A percentile compares a stretch with the other conserved stretches of the same genome.
phyloP scores from a whole-genome alignment of 37 sponge, comb jelly and placozoan genomes.

The Lycopodina hypogea region DNA sequence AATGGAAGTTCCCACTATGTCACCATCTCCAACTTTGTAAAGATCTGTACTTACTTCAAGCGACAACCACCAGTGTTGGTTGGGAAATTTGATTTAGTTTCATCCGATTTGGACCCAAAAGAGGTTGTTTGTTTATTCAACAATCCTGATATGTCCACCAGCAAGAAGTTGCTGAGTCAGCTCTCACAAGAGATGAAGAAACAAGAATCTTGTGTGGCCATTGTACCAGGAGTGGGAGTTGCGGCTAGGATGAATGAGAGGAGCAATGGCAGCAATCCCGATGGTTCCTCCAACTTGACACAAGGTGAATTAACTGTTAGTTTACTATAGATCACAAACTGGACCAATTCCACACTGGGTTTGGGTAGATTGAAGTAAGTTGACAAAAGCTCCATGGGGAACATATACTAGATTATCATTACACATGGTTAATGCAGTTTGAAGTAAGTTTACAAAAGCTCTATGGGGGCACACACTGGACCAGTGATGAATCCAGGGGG shows the following conservation, averaged over 20 bases:
- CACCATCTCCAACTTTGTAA: constrained; percentile 44
- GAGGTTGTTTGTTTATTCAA: constrained; percentile 31
- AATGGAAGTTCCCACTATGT: constrained; percentile 50
- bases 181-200: constrained; percentile 9
- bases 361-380: too few species aligned
- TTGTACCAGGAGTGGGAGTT: background rate
- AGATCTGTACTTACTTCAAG: constrained; percentile 44
- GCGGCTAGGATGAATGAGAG: background rate
- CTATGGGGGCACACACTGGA: too few species aligned
- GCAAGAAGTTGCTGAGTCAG: constrained; percentile 14
- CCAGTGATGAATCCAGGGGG: too few species aligned
- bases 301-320: constrained; percentile 5
- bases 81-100: constrained; percentile 15
- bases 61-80: constrained; percentile 14
- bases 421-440: too few species aligned
- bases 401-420: too few species aligned
- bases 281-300: background rate
- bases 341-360: too few species aligned
- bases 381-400: too few species aligned
- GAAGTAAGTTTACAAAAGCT: too few species aligned
- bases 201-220: background rate
- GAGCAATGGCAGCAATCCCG: constrained; percentile 1
- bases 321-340: too few species aligned
- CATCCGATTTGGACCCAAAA: constrained; percentile 14
- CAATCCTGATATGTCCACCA: background rate